Evolutionary conservation across 2,113 vertebrate genomes (phyloP), one percentile per base, ranked within the genome.

Genomic region (Albula glossodonta): DNA sequence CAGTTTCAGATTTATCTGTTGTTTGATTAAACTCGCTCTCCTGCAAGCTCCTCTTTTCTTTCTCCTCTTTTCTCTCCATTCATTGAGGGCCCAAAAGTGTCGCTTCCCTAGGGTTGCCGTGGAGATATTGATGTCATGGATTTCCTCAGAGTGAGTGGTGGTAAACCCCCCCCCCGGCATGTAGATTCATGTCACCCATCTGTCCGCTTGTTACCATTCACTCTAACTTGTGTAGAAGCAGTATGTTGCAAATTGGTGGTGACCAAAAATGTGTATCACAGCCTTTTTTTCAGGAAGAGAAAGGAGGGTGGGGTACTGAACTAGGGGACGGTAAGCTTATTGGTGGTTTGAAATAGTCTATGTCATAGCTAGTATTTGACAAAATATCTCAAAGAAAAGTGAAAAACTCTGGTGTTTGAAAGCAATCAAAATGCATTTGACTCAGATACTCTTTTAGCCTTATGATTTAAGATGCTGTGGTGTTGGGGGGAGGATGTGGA

Each of bases 381-480:
- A 19, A 48, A 66, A 80, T 50, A 11, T 80, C 41, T 51, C 78
- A 17, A 50, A 51, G 41, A 80, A 2, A 19, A 51, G 12, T 50
- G 17, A 49, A 80, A 80, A 80, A 80, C 17, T 49, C 78, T 51
- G 50, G 48, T 19, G 78, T 22, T 74, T 22, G 70, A 74, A n/a
- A 74, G 70, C 70, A 74, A 74, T 74, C 1, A 74, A 74, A 74
- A 80, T 50, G 12, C 78, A 80, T n/a, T 51, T 83, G 77, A n/a
- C 79, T 87, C 78, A 31, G 70, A 85, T 91, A 4, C 85, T 31
- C 8, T 31, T 74, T 74, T n/a, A 74, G 70, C 22, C 70, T 74
- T n/a, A 74, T 74, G n/a, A 74, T 31, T 74, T 74, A 10, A 10
- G 22, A 66, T 31, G 22, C 60, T 66, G 17, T 66, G 60, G 60